Evolutionary conservation across 2,797 vertebrate species (phyloP), one percentile per base, ranked within the genome.

Genomic region (Lemur catta): DNA sequence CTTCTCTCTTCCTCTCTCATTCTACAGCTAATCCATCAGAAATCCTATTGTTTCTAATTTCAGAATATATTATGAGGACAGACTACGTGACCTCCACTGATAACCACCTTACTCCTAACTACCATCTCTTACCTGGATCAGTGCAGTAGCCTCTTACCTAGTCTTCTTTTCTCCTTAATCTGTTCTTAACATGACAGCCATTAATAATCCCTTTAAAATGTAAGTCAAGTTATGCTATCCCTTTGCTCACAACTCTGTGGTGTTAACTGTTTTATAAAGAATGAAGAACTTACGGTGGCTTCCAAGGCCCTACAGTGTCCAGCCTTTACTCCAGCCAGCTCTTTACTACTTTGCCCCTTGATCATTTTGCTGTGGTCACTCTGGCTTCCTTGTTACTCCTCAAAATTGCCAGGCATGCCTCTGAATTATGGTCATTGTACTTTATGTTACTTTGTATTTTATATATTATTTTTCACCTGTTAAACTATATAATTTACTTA

Each of bases 401-500:
- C 33, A 41, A 14, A 71, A 84, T 74, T 35, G 4, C 24, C 26
- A 80, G 14, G 8, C 26, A 10, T 55, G 76, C 30, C 22, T 81
- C 46, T 82, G 17, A 80, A 30, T 63, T 71, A 67, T 88, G 50
- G 7, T 11, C 12, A 24, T 50, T 28, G 22, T 9, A n/a, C 35
- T 30, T 84, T 69, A 6, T 22, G 43, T 78, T 86, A 43, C 24
- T 43, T 93, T 76, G 6, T 35, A 43, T 59, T 86, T 95, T 84
- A 76, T 48, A 50, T 84, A 41, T 71, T 55, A 87, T 10, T 33
- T 82, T 46, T 75, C 43, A 82, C 50, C 10, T 57, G 30, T 52
- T 92, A 61, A 75, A 35, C 48, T 67, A 0, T 78, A 35, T 75
- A 75, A 86, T 63, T 97, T 95, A 82, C 30, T 94, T 78, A 48